Percentiles rank a stretch among this genome's conserved stretches.
phyloP scores from a whole-genome alignment of 1,140 invertebrate species.

The Capitella teleta region DNA sequence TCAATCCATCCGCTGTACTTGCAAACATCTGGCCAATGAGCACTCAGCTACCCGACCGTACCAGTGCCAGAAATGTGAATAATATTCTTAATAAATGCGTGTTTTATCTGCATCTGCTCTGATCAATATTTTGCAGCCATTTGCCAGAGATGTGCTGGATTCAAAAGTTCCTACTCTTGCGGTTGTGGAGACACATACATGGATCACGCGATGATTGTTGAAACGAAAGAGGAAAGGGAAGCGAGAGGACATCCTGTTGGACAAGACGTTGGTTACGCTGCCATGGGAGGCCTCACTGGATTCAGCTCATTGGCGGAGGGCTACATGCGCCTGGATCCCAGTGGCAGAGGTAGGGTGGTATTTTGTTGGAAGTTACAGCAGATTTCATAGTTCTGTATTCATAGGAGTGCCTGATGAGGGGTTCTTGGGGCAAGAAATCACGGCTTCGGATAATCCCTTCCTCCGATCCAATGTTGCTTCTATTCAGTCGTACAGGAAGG shows the following conservation, averaged over 20 bases:
- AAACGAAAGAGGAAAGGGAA: slow-evolving; percentile 36
- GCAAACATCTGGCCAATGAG: slow-evolving; percentile 38
- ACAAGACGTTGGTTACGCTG: slow-evolving; percentile 34
- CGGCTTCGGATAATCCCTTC: slow-evolving; percentile 35
- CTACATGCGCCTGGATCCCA: slow-evolving; percentile 40
- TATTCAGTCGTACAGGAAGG: slow-evolving; percentile 23
- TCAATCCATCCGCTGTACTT: slow-evolving; percentile 34
- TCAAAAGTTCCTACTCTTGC: slow-evolving; percentile 39
- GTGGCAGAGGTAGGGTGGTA: slow-evolving; percentile 30
- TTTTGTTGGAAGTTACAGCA: neutral
- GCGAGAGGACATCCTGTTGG: slow-evolving; percentile 39
- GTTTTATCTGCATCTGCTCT: neutral
- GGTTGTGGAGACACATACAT: slow-evolving; percentile 32
- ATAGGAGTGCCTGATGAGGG: slow-evolving; percentile 34
- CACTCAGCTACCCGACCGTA: slow-evolving; percentile 27
- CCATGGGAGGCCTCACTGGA: slow-evolving; percentile 43
- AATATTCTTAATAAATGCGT: neutral
- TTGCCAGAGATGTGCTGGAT: slow-evolving; percentile 36
- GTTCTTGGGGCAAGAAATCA: slow-evolving; percentile 38
- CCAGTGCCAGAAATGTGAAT: slow-evolving; percentile 30
- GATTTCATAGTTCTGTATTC: neutral
- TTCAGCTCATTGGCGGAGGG: slow-evolving; percentile 42
- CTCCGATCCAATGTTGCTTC: slow-evolving; percentile 32
- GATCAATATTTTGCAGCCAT: slow-evolving; percentile 17
- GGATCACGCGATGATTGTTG: slow-evolving; percentile 35